Base-by-base conservation (phyloP, 2,888 invertebrate genomes). In the Ormyrus nitidulus region DNA sequence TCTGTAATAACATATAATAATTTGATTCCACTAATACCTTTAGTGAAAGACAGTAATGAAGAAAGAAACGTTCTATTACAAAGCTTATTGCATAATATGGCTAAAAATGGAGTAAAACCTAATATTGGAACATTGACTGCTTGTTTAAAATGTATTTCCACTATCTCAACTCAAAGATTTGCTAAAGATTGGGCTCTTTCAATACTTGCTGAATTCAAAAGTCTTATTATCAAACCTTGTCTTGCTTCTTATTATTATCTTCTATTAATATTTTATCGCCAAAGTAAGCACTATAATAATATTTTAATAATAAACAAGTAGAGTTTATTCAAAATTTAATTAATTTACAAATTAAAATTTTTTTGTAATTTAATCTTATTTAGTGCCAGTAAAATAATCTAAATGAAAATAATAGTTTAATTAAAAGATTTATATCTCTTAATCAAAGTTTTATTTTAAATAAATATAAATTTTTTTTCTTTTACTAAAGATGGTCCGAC, bases 181-280 rank as follows among this genome's bases (percentile, higher is more conserved):
- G 90, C 92, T 0, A 92, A 92, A 84, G 88, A 89, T 5, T 88
- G 92, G 13, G 90, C 92, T 5, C 87, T 94, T 0, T 91, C 92
- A 81, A 89, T 93, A 0, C 87, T 96, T 5, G 85, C 92, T 2
- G 95, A 96, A 89, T 95, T 96, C 88, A 93, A 91, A 83, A 87
- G 88, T 9, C 85, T 96, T 0, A 94, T 93, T 9, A 93, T 98
- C 46, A 92, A 94, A 85, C 97, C 97, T 0, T 94, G 94, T 34
- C 91, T 98, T 7, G 94, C 94, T 0, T 93, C 95, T 0, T 98
- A 96, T 91, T 95, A 95, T 88, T 94, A 94, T 86, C 86, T 96
- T 0, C 89, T 97, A 13, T 92, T 92, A 69, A 92, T 94, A 66
- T 96, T 94, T 88, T 95, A 94, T 86, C 54, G 54, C 0, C 6